Conservation (phyloP, 2,797 vertebrate genomes). For the Buceros bicornis region DNA sequence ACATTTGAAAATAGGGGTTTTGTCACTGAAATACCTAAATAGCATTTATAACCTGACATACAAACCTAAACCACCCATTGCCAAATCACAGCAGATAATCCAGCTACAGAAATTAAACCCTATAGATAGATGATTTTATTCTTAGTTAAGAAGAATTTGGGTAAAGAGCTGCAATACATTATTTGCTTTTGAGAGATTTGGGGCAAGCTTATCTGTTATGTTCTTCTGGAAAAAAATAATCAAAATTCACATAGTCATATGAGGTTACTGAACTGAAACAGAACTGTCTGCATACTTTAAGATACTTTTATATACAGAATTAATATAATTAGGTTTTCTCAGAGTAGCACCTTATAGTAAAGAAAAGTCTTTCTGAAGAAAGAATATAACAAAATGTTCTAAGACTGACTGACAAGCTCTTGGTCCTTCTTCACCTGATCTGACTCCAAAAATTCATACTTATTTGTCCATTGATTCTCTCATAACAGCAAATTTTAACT, state of each 20-base stretch:
- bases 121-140: not conserved
- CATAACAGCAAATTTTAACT: not conserved
- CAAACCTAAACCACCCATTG: not conserved
- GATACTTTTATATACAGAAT: not conserved
- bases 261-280: slow-evolving; percentile 35
- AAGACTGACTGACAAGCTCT: not conserved
- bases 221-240: not conserved
- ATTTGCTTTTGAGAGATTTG: not conserved
- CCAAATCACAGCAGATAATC: not conserved
- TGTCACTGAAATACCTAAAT: not conserved
- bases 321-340: not conserved
- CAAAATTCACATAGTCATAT: not conserved
- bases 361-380: not conserved
- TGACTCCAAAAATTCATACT: not conserved
- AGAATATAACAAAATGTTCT: not conserved
- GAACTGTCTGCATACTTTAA: not conserved
- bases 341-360: not conserved
- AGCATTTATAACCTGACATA: not conserved
- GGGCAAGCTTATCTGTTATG: not conserved
- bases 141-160: not conserved
- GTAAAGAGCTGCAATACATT: not conserved
- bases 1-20: not conserved
- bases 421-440: not conserved
- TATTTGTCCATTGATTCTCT: not conserved
- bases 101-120: not conserved